These are phyloP conservation scores for Cyaniris semiargus DNA, from an alignment of 2,888 invertebrate species.

Conservation along the genomic window DNA sequence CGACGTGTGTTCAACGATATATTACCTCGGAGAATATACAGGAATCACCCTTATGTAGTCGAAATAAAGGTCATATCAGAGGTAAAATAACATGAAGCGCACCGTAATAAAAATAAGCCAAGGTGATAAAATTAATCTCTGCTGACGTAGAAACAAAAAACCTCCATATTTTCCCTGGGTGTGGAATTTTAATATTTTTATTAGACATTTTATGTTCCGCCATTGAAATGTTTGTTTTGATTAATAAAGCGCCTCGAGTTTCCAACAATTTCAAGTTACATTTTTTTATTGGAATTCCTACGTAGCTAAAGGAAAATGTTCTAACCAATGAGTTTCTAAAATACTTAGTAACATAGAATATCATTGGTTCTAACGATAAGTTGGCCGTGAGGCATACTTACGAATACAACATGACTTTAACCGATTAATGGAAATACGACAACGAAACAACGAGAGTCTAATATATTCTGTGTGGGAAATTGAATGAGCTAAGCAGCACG, in stretches of 20 bases:
- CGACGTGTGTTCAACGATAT: neutral
- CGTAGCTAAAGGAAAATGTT: neutral
- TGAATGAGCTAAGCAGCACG: no score
- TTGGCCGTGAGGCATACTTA: neutral
- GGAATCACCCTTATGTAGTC: neutral
- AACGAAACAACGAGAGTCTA: no score
- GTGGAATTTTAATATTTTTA: constrained; percentile 74
- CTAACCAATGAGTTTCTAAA: no score
- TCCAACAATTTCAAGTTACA: neutral
- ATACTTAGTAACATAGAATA: no score
- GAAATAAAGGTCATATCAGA: neutral
- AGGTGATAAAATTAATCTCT: constrained; percentile 13
- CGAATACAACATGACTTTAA: no score
- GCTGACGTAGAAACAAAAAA: constrained; percentile 10
- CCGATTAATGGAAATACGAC: no score
- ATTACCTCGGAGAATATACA: neutral
- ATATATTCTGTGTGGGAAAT: no score
- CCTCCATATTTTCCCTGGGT: constrained; percentile 47
- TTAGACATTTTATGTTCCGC: constrained; percentile 65
- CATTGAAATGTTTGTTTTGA: constrained; percentile 72
- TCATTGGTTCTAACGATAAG: neutral
- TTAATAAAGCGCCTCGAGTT: constrained; percentile 58
- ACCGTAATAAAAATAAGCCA: constrained; percentile 57
- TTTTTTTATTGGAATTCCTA: neutral
- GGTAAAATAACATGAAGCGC: constrained; percentile 33